A percentile compares a stretch with the other conserved stretches of the same genome.
phyloP scores from a whole-genome alignment of 2,888 invertebrate species.

The Spatulosminthurus flaviceps region DNA sequence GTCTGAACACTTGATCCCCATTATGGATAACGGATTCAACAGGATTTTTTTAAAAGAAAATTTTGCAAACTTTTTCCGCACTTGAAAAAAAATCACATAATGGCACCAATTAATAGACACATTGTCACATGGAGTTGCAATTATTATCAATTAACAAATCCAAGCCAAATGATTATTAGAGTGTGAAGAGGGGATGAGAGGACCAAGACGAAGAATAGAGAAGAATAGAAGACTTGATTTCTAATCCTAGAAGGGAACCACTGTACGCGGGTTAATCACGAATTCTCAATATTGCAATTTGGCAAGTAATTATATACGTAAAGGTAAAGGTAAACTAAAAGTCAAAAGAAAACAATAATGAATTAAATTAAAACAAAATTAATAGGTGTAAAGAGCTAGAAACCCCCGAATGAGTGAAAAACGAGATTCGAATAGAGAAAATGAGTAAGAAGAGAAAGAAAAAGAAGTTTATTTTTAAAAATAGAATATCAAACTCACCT shows the following conservation, averaged over 20 bases:
- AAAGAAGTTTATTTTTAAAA: slow-evolving; percentile 39
- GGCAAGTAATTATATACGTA: not conserved
- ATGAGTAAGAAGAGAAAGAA: slow-evolving; percentile 16
- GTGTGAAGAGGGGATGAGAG: not conserved
- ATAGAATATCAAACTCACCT: slow-evolving; percentile 49
- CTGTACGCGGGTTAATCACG: slow-evolving; percentile 14
- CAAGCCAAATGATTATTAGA: not conserved
- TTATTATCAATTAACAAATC: not conserved
- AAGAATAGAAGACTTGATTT: not conserved
- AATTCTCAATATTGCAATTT: not conserved
- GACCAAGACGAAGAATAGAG: slow-evolving; percentile 10
- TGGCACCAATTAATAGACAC: slow-evolving; percentile 33
- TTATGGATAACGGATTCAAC: slow-evolving; percentile 9
- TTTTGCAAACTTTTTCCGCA: slow-evolving; percentile 37
- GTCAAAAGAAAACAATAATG: slow-evolving; percentile 1
- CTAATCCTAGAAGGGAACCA: slow-evolving; percentile 7
- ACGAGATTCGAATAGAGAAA: slow-evolving; percentile 21
- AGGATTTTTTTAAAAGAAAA: slow-evolving; percentile 33
- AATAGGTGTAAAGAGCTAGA: slow-evolving; percentile 39
- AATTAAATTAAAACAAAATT: slow-evolving; percentile 33
- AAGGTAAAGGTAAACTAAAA: not conserved
- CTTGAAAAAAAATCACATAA: slow-evolving; percentile 44
- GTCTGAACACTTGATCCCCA: slow-evolving; percentile 33
- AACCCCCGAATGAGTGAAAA: slow-evolving; percentile 40
- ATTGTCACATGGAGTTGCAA: slow-evolving; percentile 13